A percentile compares a stretch with the other conserved stretches of the same genome.
Evolutionary conservation across 2,113 vertebrate species (phyloP).

Genomic region (Steatornis caripensis): DNA sequence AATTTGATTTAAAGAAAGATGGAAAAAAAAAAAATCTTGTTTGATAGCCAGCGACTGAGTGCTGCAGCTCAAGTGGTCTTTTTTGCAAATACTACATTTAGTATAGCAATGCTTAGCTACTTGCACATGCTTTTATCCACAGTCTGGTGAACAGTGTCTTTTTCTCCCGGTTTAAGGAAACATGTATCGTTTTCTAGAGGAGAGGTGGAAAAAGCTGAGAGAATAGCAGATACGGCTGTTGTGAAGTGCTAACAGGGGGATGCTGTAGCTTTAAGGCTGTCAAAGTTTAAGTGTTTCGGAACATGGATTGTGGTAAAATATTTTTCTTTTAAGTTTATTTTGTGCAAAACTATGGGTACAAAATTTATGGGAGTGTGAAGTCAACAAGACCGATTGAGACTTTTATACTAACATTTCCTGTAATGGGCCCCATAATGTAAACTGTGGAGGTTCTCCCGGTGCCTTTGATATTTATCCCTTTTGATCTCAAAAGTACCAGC

Average conservation of each 20-base stretch:
- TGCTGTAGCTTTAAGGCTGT: not conserved
- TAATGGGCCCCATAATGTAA: not conserved
- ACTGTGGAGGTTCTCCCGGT: not conserved
- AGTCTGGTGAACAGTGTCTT: too few species aligned
- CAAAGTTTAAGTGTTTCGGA: not conserved
- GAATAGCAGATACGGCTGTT: rapidly evolving
- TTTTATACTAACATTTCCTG: not conserved
- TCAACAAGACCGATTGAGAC: not conserved
- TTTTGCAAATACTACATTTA: not conserved
- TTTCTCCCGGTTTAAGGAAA: not conserved
- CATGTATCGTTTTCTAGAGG: rapidly evolving
- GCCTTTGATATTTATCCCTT: not conserved
- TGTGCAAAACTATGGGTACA: not conserved
- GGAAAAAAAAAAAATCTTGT: too few species aligned
- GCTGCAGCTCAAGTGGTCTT: not conserved
- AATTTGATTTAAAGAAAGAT: not conserved
- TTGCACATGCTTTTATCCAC: not conserved
- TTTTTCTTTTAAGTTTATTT: not conserved
- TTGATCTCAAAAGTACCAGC: not conserved
- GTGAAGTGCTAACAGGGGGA: not conserved
- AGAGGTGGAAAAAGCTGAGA: not conserved
- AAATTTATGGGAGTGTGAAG: not conserved
- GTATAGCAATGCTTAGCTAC: not conserved
- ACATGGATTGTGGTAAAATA: not conserved
- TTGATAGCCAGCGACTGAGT: too few species aligned